phyloP scores from a whole-genome alignment of 2,113 vertebrate species.

The Mobula hypostoma region DNA sequence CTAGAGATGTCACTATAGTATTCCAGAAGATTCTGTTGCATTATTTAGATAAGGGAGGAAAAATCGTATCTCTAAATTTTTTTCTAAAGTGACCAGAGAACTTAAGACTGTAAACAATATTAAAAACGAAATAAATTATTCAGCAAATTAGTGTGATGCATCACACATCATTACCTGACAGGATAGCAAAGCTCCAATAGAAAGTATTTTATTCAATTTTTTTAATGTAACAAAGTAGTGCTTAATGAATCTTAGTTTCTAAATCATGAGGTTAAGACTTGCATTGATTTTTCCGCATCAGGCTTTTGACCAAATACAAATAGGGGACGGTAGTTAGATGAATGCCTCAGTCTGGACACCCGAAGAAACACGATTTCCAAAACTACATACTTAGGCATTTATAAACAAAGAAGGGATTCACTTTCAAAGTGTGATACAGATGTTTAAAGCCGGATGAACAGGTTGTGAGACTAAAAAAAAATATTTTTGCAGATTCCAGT shows the following conservation, averaged over 20 bases:
- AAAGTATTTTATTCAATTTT: constrained; percentile 16
- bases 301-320: background rate
- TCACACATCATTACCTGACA: background rate
- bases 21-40: background rate
- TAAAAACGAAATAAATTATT: background rate
- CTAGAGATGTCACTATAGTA: background rate
- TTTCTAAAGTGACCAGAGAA: background rate
- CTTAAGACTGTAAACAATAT: background rate
- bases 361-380: background rate
- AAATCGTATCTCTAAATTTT: background rate
- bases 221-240: background rate
- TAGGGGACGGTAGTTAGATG: background rate
- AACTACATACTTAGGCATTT: background rate
- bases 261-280: background rate
- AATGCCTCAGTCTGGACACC: background rate
- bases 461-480: background rate
- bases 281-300: background rate
- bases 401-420: background rate
- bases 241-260: background rate
- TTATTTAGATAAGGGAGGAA: background rate
- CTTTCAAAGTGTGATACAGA: background rate
- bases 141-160: background rate
- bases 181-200: background rate
- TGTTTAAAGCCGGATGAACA: background rate
- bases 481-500: background rate